Conservation (phyloP, 2,888 invertebrate species). For the Isoperla grammatica region DNA sequence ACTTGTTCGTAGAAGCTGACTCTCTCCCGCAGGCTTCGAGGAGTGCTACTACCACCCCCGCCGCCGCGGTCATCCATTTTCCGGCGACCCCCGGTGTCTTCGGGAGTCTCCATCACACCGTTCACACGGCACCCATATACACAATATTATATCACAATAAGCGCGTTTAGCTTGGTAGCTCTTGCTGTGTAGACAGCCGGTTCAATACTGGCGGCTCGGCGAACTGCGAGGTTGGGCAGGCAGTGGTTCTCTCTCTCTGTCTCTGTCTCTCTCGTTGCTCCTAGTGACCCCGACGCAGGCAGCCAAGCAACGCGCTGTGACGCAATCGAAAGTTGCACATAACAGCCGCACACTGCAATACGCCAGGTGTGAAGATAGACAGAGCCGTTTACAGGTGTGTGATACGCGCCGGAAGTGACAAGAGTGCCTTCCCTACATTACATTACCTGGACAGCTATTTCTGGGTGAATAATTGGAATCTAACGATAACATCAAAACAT, state of each 20-base stretch:
- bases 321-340: background rate
- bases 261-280: slow-evolving; percentile 30
- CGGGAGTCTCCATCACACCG: slow-evolving; percentile 15
- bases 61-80: slow-evolving; percentile 13
- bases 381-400: slow-evolving; percentile 36
- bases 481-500: too few relatives aligned
- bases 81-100: background rate
- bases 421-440: too few relatives aligned
- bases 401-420: too few relatives aligned
- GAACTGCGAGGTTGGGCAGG: background rate
- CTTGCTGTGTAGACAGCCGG: slow-evolving; percentile 19
- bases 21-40: slow-evolving; percentile 59
- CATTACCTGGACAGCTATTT: too few relatives aligned
- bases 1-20: slow-evolving; percentile 77
- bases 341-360: slow-evolving; percentile 5
- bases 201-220: slow-evolving; percentile 25
- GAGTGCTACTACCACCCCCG: slow-evolving; percentile 32
- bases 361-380: slow-evolving; percentile 30
- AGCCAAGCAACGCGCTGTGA: slow-evolving; percentile 31
- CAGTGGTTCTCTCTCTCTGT: slow-evolving; percentile 23
- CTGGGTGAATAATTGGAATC: too few relatives aligned
- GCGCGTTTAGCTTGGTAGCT: background rate
- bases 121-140: background rate
- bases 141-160: background rate
- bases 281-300: slow-evolving; percentile 18